phyloP scores from a whole-genome alignment of 1,140 invertebrate genomes.

The Lordiphosa clarofinis region DNA sequence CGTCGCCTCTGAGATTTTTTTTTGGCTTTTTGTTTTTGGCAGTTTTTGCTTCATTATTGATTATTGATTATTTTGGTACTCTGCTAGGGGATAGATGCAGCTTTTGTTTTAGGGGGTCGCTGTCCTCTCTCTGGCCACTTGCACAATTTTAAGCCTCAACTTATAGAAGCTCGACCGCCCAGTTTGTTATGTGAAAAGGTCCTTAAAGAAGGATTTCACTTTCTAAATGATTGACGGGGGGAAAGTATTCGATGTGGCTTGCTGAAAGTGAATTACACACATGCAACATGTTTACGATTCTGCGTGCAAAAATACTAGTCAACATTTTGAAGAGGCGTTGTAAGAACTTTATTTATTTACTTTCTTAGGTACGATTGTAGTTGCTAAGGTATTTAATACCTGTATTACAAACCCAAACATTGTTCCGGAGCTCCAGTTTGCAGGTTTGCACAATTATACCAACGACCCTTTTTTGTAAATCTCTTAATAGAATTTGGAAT shows the following conservation, averaged over 20 bases:
- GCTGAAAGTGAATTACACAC: no score
- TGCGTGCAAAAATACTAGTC: no score
- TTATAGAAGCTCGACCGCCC: background rate
- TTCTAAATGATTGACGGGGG: conserved; percentile 3
- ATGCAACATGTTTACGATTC: no score
- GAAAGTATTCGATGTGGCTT: conserved; percentile 1
- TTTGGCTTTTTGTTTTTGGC: conserved; percentile 61
- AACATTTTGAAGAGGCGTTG: no score
- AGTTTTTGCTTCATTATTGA: conserved; percentile 58
- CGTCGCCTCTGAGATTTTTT: conserved; percentile 32
- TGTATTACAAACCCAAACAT: no score
- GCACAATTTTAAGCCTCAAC: conserved; percentile 24
- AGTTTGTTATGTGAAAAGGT: conserved; percentile 11
- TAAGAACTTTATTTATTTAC: no score
- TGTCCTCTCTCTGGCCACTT: conserved; percentile 16
- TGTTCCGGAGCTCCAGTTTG: no score
- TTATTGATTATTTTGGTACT: conserved; percentile 61
- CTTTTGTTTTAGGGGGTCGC: conserved; percentile 9
- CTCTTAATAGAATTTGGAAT: no score
- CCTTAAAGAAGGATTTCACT: conserved; percentile 8
- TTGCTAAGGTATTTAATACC: no score
- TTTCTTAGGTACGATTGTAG: no score
- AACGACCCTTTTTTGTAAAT: no score
- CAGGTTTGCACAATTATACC: no score
- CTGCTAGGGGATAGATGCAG: conserved; percentile 3